A percentile compares a stretch with the other conserved stretches of the same genome.
These are phyloP conservation scores for Pseudachorutes palmiensis DNA, from an alignment of 1,140 invertebrate genomes.

Conservation along the genomic window DNA sequence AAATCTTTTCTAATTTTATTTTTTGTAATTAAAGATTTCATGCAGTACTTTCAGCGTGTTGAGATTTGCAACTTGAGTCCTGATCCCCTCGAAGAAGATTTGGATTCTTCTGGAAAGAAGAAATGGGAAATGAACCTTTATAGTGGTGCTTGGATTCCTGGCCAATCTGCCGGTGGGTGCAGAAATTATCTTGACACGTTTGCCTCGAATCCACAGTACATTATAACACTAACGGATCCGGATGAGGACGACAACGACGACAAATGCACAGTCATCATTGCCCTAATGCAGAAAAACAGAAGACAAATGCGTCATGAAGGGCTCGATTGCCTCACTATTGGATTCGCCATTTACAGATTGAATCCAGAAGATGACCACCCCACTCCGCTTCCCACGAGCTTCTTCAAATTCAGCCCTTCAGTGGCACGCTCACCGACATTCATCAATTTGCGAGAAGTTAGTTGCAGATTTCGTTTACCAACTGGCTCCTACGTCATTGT, in stretches of 20 bases:
- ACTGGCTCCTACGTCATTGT: conserved; percentile 92
- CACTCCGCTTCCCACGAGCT: conserved; percentile 69
- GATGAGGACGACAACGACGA: conserved; percentile 68
- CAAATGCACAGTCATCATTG: conserved; percentile 86
- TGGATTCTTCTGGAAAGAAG: conserved; percentile 31
- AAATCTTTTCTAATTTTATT: too few species aligned
- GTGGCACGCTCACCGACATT: conserved; percentile 84
- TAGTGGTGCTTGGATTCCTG: conserved; percentile 84
- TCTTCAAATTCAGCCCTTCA: conserved; percentile 92
- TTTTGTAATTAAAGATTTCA: conserved; percentile 51
- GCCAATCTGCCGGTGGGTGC: conserved; percentile 91
- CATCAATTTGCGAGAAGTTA: conserved; percentile 91
- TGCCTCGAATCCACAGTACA: conserved; percentile 91
- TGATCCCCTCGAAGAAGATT: conserved; percentile 47
- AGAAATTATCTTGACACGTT: conserved; percentile 92
- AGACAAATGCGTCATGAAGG: conserved; percentile 84
- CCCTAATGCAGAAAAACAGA: conserved; percentile 87
- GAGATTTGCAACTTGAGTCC: conserved; percentile 96
- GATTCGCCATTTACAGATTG: conserved; percentile 86
- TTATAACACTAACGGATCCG: conserved; percentile 73
- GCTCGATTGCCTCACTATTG: conserved; percentile 87
- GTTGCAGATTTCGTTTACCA: conserved; percentile 80
- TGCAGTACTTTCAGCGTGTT: conserved; percentile 63
- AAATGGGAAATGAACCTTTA: conserved; percentile 91
- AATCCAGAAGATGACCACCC: conserved; percentile 48